Evolutionary conservation across 2,113 vertebrate genomes (phyloP).

Genomic region (Notarius lentiginosus): DNA sequence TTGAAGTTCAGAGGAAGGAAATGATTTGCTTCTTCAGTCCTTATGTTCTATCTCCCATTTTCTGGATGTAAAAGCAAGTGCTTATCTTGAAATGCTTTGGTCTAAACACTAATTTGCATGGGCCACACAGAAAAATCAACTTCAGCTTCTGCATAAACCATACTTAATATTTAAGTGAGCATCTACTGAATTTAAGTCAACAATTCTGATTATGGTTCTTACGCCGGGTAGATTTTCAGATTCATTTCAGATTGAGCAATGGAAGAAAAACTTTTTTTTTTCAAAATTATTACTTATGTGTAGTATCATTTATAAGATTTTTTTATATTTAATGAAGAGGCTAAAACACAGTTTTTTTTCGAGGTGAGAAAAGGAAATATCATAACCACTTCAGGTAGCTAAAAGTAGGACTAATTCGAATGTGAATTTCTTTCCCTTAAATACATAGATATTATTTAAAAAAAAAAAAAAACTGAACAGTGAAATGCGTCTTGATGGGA

Average conservation of each 20-base stretch:
- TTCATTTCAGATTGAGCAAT: background rate
- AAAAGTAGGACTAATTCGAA: background rate
- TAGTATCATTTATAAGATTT: background rate
- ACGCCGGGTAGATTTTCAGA: background rate
- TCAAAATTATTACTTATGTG: background rate
- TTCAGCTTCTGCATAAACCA: background rate
- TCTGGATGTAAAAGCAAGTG: background rate
- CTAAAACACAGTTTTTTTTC: background rate
- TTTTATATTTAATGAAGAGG: background rate
- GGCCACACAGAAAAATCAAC: background rate
- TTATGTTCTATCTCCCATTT: background rate
- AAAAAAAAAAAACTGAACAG: too few relatives aligned
- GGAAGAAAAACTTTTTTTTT: background rate
- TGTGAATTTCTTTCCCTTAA: background rate
- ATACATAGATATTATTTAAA: too few relatives aligned
- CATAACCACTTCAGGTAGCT: background rate
- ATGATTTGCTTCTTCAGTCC: background rate
- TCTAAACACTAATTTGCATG: background rate
- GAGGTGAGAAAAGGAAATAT: background rate
- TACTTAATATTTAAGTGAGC: background rate
- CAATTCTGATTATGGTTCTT: background rate
- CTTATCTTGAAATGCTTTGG: background rate
- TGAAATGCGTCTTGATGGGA: too few relatives aligned
- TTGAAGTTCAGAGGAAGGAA: background rate
- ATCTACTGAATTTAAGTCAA: background rate